Evolutionary conservation across 2,113 vertebrate genomes (phyloP).

Genomic region (Halcyon senegalensis): DNA sequence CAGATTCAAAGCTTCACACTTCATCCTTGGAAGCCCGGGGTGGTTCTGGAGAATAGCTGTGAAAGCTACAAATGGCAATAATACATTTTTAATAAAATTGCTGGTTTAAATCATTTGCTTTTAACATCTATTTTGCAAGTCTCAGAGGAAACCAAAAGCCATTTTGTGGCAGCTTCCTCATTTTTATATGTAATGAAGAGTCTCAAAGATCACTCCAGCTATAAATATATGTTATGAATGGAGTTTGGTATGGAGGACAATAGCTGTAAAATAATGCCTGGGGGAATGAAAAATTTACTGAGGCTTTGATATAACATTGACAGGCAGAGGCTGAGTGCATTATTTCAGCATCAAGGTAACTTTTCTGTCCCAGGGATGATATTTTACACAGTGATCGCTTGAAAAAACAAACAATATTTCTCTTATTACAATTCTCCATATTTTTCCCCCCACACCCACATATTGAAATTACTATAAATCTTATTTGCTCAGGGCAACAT

Average conservation of each 20-base stretch:
- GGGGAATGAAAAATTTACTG: constrained; percentile 29
- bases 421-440: not conserved
- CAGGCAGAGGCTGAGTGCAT: constrained; percentile 8
- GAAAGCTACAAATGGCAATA: constrained; percentile 25
- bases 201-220: not conserved
- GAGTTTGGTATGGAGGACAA: constrained; percentile 23
- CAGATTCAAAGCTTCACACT: constrained; percentile 1
- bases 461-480: constrained; percentile 30
- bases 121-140: constrained; percentile 47
- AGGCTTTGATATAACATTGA: constrained; percentile 34
- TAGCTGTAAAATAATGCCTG: constrained; percentile 36
- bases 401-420: not conserved
- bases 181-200: constrained; percentile 42
- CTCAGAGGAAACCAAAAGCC: constrained; percentile 18
- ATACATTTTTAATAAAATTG: constrained; percentile 57
- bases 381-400: constrained; percentile 8
- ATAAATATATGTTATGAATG: constrained; percentile 52
- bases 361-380: constrained; percentile 26
- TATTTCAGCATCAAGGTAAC: constrained; percentile 50
- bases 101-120: constrained; percentile 43
- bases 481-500: not conserved
- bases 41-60: not conserved
- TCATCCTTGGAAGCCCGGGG: not conserved
- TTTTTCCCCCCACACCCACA: not conserved
- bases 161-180: constrained; percentile 25